Evolutionary conservation across 2,113 vertebrate genomes (phyloP).

Genomic region (Lycaon pictus): DNA sequence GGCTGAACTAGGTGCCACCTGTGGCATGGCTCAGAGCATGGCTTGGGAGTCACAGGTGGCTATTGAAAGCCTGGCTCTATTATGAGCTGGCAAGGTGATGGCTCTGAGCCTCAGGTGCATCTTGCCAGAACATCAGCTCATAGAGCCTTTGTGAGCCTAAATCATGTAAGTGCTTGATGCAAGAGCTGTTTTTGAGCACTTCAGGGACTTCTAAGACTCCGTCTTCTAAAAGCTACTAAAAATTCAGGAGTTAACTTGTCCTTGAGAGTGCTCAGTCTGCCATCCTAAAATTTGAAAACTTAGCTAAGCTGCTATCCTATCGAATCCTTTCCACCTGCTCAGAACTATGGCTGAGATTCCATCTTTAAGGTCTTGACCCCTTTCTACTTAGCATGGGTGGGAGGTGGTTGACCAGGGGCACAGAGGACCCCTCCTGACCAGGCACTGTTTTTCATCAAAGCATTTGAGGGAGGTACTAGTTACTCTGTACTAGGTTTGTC

Average conservation of each 20-base stretch:
- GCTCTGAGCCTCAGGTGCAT: neutral
- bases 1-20: neutral
- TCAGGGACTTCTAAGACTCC: neutral
- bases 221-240: neutral
- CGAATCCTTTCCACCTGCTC: neutral
- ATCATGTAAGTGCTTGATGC: neutral
- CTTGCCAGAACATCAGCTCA: neutral
- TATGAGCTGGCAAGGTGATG: neutral
- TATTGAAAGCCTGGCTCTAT: no score
- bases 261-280: no score
- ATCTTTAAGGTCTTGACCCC: no score
- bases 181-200: neutral
- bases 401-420: neutral
- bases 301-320: neutral
- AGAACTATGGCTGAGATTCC: neutral
- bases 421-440: neutral
- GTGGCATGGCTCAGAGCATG: rapidly evolving
- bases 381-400: neutral
- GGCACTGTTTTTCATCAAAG: neutral
- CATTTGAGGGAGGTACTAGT: neutral
- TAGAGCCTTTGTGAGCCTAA: neutral
- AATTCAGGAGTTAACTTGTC: neutral
- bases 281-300: neutral
- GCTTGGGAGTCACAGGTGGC: rapidly evolving
- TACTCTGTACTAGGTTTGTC: neutral